Evolutionary conservation across 2,797 vertebrate species (phyloP).

Genomic region (Galagoides demidoff): DNA sequence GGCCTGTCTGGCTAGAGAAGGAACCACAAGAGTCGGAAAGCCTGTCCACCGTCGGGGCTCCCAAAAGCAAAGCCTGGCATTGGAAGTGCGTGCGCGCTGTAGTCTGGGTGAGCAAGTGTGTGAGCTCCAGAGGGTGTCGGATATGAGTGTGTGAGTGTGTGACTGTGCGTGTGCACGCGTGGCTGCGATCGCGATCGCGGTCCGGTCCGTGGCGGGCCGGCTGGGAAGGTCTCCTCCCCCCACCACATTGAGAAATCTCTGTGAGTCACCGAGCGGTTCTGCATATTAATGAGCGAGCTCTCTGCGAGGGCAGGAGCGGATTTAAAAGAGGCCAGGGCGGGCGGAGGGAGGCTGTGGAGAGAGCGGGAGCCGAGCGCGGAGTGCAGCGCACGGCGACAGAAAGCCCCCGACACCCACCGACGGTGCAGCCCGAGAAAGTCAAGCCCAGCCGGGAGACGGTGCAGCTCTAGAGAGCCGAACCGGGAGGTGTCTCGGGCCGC

Average conservation of each 20-base stretch:
- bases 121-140: neutral
- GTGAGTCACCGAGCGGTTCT: constrained; percentile 93
- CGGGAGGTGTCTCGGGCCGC: neutral
- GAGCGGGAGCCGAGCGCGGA: constrained; percentile 77
- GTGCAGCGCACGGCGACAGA: neutral
- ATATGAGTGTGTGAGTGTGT: neutral
- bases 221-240: constrained; percentile 81
- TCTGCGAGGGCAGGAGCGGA: constrained; percentile 88
- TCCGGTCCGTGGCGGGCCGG: neutral
- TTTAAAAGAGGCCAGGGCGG: constrained; percentile 91
- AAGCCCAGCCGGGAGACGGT: constrained; percentile 38
- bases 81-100: neutral
- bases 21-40: neutral
- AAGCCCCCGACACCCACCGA: constrained; percentile 66
- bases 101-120: constrained; percentile 44
- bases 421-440: constrained; percentile 21
- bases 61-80: neutral
- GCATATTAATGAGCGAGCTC: constrained; percentile 96
- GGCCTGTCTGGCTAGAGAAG: neutral
- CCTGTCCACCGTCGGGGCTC: neutral
- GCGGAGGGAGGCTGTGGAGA: constrained; percentile 73
- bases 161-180: neutral
- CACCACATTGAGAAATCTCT: constrained; percentile 88
- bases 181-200: neutral
- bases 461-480: neutral